phyloP scores from a whole-genome alignment of 2,113 vertebrate genomes.

The Brachyistius frenatus region DNA sequence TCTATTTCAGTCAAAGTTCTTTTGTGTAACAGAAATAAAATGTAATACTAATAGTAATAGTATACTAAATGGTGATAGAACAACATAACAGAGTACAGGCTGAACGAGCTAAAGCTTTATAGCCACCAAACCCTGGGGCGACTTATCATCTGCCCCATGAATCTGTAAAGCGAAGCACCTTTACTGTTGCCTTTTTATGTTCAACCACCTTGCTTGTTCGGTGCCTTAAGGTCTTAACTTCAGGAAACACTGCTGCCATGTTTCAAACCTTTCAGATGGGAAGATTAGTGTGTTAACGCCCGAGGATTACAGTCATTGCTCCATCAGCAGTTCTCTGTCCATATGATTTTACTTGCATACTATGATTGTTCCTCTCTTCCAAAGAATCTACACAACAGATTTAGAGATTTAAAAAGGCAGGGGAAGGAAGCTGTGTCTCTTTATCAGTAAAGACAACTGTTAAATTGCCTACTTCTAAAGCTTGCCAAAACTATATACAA shows the following conservation, averaged over 20 bases:
- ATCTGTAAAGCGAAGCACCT: conserved; percentile 68
- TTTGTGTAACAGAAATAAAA: not conserved
- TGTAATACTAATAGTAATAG: not conserved
- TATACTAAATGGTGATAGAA: not conserved
- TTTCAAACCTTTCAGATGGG: conserved; percentile 78
- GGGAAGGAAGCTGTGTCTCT: not conserved
- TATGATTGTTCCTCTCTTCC: conserved; percentile 18
- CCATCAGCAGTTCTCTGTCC: conserved; percentile 71
- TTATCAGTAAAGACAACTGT: not conserved
- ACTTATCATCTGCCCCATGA: conserved; percentile 61
- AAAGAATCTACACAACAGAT: conserved; percentile 33
- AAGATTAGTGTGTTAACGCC: conserved; percentile 79
- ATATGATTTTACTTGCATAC: conserved; percentile 45
- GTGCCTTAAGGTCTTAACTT: conserved; percentile 80
- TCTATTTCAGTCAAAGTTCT: not conserved
- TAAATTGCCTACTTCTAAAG: conserved; percentile 5
- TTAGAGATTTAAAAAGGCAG: conserved; percentile 13
- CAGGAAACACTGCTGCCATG: conserved; percentile 71
- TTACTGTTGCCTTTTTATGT: conserved; percentile 61
- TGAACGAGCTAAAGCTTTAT: conserved; percentile 47
- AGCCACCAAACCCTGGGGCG: conserved; percentile 52
- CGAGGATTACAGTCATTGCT: conserved; percentile 77
- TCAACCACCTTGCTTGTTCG: conserved; percentile 60
- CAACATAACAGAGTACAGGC: not conserved
- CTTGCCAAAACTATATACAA: not conserved